Conservation (phyloP, 2,113 vertebrate species). For the Rhadina sibilatrix region DNA sequence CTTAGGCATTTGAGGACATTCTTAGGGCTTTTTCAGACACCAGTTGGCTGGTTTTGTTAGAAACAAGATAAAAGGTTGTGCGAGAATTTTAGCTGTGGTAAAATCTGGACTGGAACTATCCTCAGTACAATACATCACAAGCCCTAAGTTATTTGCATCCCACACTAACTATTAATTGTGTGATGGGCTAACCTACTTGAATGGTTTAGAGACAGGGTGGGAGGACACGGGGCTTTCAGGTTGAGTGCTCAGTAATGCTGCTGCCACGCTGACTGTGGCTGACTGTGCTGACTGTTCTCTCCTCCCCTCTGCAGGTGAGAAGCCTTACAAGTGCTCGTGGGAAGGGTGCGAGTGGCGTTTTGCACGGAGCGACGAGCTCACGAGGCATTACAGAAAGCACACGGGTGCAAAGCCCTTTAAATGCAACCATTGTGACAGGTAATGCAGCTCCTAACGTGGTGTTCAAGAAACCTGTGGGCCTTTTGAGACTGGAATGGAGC, state of each 20-base stretch:
- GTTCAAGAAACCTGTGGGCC: background rate
- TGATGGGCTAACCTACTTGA: background rate
- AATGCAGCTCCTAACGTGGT: background rate
- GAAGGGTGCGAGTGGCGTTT: slow-evolving; percentile 99
- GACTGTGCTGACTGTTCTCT: slow-evolving; percentile 9
- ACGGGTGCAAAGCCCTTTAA: slow-evolving; percentile 99
- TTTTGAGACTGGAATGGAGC: background rate
- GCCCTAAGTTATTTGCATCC: background rate
- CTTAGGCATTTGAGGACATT: background rate
- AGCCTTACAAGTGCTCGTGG: slow-evolving; percentile 99
- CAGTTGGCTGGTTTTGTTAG: background rate
- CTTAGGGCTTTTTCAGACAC: background rate
- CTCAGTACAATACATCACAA: background rate
- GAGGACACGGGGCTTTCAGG: background rate
- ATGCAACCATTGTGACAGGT: slow-evolving; percentile 99
- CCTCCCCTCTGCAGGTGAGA: slow-evolving; percentile 84
- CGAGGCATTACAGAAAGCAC: slow-evolving; percentile 99
- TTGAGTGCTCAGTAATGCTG: background rate
- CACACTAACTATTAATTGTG: background rate
- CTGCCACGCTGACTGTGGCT: background rate
- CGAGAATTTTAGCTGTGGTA: background rate
- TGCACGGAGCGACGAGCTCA: slow-evolving; percentile 98
- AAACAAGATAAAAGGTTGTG: background rate
- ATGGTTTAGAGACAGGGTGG: background rate
- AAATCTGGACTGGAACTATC: background rate